These are phyloP conservation scores for Lasioglossum albipes DNA, from an alignment of 1,140 invertebrate species.

Conservation along the genomic window DNA sequence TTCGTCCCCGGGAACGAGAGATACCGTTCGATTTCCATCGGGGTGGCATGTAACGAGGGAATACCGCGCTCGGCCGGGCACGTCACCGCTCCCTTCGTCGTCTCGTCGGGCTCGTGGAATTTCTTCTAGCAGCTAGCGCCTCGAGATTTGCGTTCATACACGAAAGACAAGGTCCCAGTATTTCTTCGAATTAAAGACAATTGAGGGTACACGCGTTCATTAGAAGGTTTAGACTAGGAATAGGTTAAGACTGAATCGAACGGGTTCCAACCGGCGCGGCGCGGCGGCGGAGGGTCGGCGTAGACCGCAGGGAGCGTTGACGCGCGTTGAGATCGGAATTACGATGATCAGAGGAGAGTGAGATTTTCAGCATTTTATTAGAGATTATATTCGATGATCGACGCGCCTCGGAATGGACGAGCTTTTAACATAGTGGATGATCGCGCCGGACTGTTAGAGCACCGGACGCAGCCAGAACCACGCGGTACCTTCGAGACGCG, in stretches of 20 bases:
- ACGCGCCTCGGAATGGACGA: no score
- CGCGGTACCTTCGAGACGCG: slow-evolving; percentile 30
- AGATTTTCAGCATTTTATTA: background rate
- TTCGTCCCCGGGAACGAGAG: no score
- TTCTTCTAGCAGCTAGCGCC: background rate
- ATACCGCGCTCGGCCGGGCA: no score
- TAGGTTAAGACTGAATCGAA: background rate
- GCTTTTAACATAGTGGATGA: background rate
- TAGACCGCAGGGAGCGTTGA: background rate
- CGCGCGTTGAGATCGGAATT: background rate
- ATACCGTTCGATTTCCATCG: background rate
- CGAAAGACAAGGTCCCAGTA: background rate
- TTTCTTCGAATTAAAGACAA: background rate
- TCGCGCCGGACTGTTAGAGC: background rate
- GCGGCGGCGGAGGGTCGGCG: background rate
- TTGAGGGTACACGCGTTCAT: background rate
- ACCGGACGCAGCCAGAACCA: background rate
- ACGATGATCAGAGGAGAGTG: background rate
- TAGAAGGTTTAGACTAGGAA: background rate
- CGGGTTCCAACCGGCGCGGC: background rate
- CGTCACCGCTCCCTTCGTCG: background rate
- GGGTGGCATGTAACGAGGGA: background rate
- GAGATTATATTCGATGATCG: background rate
- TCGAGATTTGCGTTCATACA: background rate
- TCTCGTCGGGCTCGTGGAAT: no score